phyloP scores from a whole-genome alignment of 1,140 invertebrate species.

The Drosophila malerkotliana region DNA sequence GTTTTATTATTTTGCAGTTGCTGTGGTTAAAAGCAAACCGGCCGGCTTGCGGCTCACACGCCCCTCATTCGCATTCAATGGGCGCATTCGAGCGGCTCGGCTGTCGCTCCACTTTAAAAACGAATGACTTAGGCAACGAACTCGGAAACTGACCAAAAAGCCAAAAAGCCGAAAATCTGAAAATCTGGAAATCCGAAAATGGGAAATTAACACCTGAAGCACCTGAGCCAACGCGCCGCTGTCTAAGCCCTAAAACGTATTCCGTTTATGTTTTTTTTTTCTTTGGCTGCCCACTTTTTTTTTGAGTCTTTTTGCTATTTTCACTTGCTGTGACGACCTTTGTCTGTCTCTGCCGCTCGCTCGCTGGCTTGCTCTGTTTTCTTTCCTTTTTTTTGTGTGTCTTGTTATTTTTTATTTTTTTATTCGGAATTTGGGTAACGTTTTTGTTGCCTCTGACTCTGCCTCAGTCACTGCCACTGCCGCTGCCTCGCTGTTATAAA shows the following conservation, averaged over 20 bases:
- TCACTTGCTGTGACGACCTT: constrained; percentile 78
- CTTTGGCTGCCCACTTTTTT: constrained; percentile 4
- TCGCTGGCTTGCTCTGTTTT: constrained; percentile 13
- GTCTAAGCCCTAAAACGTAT: constrained; percentile 45
- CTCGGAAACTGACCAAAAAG: constrained; percentile 34
- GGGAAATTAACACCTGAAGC: constrained; percentile 56
- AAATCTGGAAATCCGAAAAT: constrained; percentile 21
- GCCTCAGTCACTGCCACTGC: constrained; percentile 4
- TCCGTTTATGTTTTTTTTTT: constrained; percentile 34
- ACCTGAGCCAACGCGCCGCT: constrained; percentile 5
- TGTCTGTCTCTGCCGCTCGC: constrained; percentile 31
- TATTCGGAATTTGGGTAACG: constrained; percentile 54
- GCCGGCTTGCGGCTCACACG: constrained; percentile 73
- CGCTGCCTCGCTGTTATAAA: constrained; percentile 57
- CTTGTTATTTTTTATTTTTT: constrained; percentile 32
- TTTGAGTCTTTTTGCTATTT: constrained; percentile 62
- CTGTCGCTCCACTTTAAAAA: constrained; percentile 66
- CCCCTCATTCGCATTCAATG: constrained; percentile 75
- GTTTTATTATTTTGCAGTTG: constrained; percentile 51
- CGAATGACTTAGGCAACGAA: constrained; percentile 79
- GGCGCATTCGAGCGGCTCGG: constrained; percentile 47
- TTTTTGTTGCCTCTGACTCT: constrained; percentile 26
- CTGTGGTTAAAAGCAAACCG: constrained; percentile 11
- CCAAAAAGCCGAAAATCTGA: constrained; percentile 25
- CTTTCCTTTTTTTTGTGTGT: constrained; percentile 16